A percentile compares a stretch with the other conserved stretches of the same genome.
Evolutionary conservation across 2,113 vertebrate species (phyloP).

Genomic region (Cinclus mexicanus): DNA sequence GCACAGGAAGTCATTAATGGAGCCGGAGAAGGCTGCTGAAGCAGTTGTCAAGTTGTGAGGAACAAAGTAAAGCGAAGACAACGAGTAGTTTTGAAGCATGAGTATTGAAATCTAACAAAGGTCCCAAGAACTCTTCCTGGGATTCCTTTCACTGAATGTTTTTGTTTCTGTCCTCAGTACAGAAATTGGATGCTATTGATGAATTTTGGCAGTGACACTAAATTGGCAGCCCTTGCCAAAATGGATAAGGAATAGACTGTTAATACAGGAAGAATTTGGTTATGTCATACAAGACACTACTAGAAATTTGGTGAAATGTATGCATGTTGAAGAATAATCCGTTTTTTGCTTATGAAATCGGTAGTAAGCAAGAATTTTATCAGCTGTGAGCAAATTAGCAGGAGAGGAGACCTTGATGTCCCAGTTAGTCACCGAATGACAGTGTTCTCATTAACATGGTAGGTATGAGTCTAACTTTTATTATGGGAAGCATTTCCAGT

Average conservation of each 20-base stretch:
- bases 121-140: not conserved
- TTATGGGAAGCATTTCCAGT: not conserved
- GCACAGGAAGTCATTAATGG: not conserved
- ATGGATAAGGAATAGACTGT: not conserved
- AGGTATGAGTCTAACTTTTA: not conserved
- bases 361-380: not conserved
- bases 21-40: not conserved
- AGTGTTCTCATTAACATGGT: not conserved
- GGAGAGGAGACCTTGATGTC: not conserved
- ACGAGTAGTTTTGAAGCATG: not conserved
- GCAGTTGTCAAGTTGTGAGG: not conserved
- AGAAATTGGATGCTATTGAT: not conserved
- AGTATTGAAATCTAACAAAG: not conserved
- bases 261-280: not conserved
- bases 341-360: not conserved
- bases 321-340: not conserved
- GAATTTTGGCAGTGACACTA: not conserved
- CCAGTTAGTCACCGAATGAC: slow-evolving; percentile 28
- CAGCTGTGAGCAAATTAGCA: not conserved
- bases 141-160: not conserved
- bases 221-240: not conserved
- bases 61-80: not conserved
- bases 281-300: not conserved
- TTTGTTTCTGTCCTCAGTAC: not conserved
- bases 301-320: not conserved